phyloP scores from a whole-genome alignment of 2,888 invertebrate genomes.

The Tenthredo amoena region DNA sequence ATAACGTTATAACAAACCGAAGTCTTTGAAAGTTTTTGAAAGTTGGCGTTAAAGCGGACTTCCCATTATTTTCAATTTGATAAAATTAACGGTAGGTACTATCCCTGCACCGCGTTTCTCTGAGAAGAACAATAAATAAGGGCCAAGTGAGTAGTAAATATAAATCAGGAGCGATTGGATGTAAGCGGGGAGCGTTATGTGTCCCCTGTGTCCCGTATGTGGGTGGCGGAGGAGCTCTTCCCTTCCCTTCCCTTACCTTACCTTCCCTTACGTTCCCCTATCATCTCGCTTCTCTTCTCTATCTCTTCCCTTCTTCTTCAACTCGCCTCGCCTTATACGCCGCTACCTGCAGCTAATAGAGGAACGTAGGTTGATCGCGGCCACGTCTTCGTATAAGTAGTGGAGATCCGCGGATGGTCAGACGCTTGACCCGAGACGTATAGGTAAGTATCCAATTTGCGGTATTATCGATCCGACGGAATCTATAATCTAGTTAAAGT shows the following conservation, averaged over 20 bases:
- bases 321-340: constrained; percentile 46
- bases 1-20: neutral
- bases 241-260: neutral
- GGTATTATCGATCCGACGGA: neutral
- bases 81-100: constrained; percentile 73
- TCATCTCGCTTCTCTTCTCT: neutral
- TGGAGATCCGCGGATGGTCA: neutral
- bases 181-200: constrained; percentile 78
- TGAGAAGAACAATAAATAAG: constrained; percentile 76
- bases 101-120: constrained; percentile 70
- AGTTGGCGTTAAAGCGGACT: constrained; percentile 31
- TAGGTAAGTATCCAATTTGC: neutral
- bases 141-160: constrained; percentile 77
- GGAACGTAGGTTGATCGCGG: neutral
- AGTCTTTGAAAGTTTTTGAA: constrained; percentile 42
- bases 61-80: constrained; percentile 77
- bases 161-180: constrained; percentile 79
- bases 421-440: neutral
- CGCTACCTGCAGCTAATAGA: neutral
- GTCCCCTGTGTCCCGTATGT: constrained; percentile 77
- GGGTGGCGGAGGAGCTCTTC: constrained; percentile 68
- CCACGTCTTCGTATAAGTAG: constrained; percentile 3
- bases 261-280: neutral
- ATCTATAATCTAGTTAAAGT: neutral
- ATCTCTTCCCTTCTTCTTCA: constrained; percentile 56